Conservation (phyloP, 1,140 invertebrate species). For the Eupristina koningsbergeri region DNA sequence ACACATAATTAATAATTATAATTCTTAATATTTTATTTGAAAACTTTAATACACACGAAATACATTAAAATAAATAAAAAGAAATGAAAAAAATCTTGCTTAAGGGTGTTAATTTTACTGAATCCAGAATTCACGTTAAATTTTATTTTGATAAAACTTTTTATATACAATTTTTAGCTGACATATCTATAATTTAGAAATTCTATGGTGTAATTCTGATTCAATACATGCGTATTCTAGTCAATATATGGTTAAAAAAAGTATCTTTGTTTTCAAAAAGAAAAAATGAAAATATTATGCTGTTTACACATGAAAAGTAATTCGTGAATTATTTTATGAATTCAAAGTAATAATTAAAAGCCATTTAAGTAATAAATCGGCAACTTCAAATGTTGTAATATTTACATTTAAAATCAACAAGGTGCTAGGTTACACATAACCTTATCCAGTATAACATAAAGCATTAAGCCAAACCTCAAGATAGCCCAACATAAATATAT, state of each 20-base stretch:
- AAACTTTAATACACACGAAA: too few relatives aligned
- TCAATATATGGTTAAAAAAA: not conserved
- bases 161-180: not conserved
- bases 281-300: too few relatives aligned
- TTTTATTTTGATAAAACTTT: not conserved
- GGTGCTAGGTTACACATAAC: not conserved
- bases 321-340: not conserved
- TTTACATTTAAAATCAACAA: not conserved
- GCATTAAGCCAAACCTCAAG: not conserved
- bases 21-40: not conserved
- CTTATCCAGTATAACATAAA: not conserved
- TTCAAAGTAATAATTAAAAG: not conserved
- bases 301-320: not conserved
- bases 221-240: too few relatives aligned
- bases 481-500: not conserved
- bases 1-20: not conserved
- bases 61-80: too few relatives aligned
- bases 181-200: constrained; percentile 2
- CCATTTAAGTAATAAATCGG: too few relatives aligned
- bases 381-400: not conserved
- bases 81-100: too few relatives aligned
- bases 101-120: too few relatives aligned
- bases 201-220: not conserved
- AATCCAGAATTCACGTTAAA: too few relatives aligned
- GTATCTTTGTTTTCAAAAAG: not conserved